Percentiles rank a stretch among this genome's conserved stretches.
Evolutionary conservation across 2,888 invertebrate species (phyloP).

Genomic region (Scaptomyza caliginosa): DNA sequence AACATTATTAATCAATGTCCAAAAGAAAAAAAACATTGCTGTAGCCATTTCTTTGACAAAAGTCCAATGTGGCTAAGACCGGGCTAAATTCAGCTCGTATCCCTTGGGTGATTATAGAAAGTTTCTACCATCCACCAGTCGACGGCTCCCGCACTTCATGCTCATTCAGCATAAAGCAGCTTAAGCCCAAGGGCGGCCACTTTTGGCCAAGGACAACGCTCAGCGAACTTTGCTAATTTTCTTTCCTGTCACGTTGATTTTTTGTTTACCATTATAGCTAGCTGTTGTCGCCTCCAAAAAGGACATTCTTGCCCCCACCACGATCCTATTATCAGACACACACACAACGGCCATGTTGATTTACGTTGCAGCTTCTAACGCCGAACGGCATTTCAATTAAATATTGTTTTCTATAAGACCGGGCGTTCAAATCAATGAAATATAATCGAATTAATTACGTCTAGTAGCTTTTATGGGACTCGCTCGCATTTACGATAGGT

Average conservation of each 20-base stretch:
- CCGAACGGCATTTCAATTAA: slow-evolving; percentile 81
- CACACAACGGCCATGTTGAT: slow-evolving; percentile 57
- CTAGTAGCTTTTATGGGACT: slow-evolving; percentile 37
- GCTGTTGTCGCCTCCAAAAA: slow-evolving; percentile 71
- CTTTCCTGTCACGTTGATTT: slow-evolving; percentile 81
- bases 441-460: slow-evolving; percentile 84
- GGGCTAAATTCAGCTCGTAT: slow-evolving; percentile 37
- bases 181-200: slow-evolving; percentile 64
- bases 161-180: slow-evolving; percentile 61
- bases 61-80: slow-evolving; percentile 37
- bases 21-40: slow-evolving; percentile 43
- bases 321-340: background rate
- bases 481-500: slow-evolving; percentile 26
- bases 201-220: slow-evolving; percentile 53
- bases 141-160: background rate
- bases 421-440: slow-evolving; percentile 83
- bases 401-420: slow-evolving; percentile 79
- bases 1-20: slow-evolving; percentile 82
- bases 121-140: background rate
- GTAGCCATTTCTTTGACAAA: slow-evolving; percentile 68
- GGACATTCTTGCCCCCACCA: slow-evolving; percentile 6
- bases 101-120: slow-evolving; percentile 50
- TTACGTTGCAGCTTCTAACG: slow-evolving; percentile 66
- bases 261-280: slow-evolving; percentile 78
- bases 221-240: slow-evolving; percentile 77